Base-by-base conservation (phyloP, 1,140 invertebrate species). In the Anastrepha obliqua region DNA sequence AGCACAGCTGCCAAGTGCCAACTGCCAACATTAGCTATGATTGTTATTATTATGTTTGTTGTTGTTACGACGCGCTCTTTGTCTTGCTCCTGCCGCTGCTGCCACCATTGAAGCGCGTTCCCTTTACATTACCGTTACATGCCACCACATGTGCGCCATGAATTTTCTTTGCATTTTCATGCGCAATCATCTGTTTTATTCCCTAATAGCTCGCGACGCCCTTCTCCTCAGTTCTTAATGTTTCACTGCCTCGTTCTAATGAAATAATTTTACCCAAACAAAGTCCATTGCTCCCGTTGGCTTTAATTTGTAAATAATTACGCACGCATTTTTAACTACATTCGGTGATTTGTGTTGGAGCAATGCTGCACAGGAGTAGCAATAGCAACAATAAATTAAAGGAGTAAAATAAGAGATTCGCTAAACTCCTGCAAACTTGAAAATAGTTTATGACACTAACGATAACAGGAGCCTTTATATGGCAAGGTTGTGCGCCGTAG, bases 241-340 rank as follows among this genome's bases (percentile, higher is more conserved):
- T 47, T 20, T 29, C 9, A 1, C 55, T 55, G 20, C 47, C n/a
- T 51, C 9, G 74, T 58, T 42, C 74, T 81, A 81, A 81, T 81
- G 74, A 55, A 81, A 81, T 81, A 81, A 81, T 81, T 81, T 55
- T n/a, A 81, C 74, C 47, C 47, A 81, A 15, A n/a, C 74, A 81
- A 81, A 81, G 74, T 81, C 47, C 74, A 81, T 81, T 81, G 47
- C 74, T 81, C 74, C 11, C 74, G 44, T 81, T 51, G 74, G 74
- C 74, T 81, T 81, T 81, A 81, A 81, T 81, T 81, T 81, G 74
- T 81, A 81, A 81, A 81, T 81, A 81, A 81, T 81, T 81, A 81
- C 74, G 74, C 47, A 81, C 74, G 74, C 74, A 81, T 81, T 81
- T 81, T 81, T 29, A 81, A 81, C n/a, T 51, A 55, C n/a, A 17